Base-by-base conservation (phyloP, 2,113 vertebrate species). In the Ceratotherium simum region DNA sequence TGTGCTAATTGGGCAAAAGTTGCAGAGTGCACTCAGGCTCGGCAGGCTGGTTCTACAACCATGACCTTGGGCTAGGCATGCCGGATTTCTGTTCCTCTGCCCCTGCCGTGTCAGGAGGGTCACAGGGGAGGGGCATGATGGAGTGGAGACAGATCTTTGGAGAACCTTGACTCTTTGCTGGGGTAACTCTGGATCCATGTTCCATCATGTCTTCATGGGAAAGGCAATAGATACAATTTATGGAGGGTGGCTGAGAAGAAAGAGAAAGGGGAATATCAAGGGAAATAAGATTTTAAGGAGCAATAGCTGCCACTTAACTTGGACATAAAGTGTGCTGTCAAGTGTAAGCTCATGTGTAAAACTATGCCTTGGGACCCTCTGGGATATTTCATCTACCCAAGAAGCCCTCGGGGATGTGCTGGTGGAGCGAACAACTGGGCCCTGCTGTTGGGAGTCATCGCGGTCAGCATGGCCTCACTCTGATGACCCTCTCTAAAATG, bases 381-480 rank as follows among this genome's bases (percentile, higher is more conserved):
- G 8, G 46, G 56, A 10, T 46, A 14, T 36, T 58, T 27, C 2
- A 1, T 81, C 31, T 12, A 20, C 20, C 4, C 0, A 2, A 8
- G 60, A 46, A 36, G 27, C 76, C 29, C 6, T 48, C 12, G 56
- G 39, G 11, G 54, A n/a, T 14, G 83, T 7, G 3, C 39, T 70
- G 5, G 27, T 8, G 12, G 65, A 33, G n/a, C 10, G 9, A 25
- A 36, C 23, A 62, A 0, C 5, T 1, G 33, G 54, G 51, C 48
- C 67, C 62, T 64, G 72, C 39, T n/a, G 48, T 33, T 58, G 87
- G 72, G 72, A 10, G 33, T 14, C 25, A 2, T 33, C 23, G 27
- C 17, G 67, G 25, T 42, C 39, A 13, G 2, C 7, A 0, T 10
- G 75, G 20, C 70, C 54, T 54, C 0, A 0, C 51, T 42, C n/a